Evolutionary conservation across 2,797 vertebrate species (phyloP).

Genomic region (Cyprinodon diabolis): DNA sequence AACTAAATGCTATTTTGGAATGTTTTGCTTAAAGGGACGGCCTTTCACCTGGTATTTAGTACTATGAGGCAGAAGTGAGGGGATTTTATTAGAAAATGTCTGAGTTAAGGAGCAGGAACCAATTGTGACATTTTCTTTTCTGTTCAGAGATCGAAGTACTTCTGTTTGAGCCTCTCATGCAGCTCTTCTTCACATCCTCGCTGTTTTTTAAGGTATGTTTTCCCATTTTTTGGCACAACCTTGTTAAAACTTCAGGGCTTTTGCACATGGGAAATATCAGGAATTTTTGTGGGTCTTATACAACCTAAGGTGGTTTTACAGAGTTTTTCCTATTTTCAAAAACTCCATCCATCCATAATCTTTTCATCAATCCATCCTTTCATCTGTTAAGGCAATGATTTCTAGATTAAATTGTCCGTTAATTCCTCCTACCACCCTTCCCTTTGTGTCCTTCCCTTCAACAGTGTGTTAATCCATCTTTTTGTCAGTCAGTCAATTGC

Average conservation of each 20-base stretch:
- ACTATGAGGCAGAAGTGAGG: neutral
- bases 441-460: neutral
- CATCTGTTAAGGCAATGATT: too few species aligned
- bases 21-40: too few species aligned
- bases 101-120: slow-evolving; percentile 3
- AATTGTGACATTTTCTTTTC: slow-evolving; percentile 45
- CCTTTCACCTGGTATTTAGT: too few species aligned
- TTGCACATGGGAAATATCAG: neutral
- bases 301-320: neutral
- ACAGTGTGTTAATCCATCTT: neutral
- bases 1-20: neutral
- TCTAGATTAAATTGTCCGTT: too few species aligned
- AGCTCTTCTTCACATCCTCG: slow-evolving; percentile 91
- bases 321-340: neutral
- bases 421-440: neutral
- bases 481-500: neutral
- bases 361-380: neutral
- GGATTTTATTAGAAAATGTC: neutral
- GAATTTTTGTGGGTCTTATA: neutral
- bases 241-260: neutral
- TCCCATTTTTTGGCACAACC: neutral
- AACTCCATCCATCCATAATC: neutral
- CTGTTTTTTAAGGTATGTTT: slow-evolving; percentile 91
- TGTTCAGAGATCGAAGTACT: slow-evolving; percentile 81
- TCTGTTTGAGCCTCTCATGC: slow-evolving; percentile 86